Percentiles rank a stretch among this genome's conserved stretches.
Conservation (phyloP, 2,888 invertebrate species). For the Stenotaenia linearis region DNA sequence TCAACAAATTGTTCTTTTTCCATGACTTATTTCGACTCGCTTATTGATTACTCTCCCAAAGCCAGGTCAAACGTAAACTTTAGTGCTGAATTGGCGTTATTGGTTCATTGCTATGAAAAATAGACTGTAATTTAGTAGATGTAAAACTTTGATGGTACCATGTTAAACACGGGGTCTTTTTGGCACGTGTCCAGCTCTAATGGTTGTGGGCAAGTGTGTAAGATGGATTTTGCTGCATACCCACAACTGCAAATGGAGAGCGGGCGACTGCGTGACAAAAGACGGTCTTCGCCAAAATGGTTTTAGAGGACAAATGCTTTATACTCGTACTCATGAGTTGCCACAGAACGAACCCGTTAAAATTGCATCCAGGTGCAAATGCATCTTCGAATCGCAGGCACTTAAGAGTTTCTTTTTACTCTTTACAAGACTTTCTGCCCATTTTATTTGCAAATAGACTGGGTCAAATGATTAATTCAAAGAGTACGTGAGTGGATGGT, state of each 20-base stretch:
- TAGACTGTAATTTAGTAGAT: not conserved
- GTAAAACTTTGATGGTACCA: not conserved
- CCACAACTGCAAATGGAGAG: conserved; percentile 13
- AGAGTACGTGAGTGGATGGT: not conserved
- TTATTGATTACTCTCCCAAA: not conserved
- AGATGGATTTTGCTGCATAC: conserved; percentile 14
- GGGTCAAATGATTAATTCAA: not conserved
- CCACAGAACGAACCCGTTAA: not conserved
- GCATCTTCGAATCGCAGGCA: conserved; percentile 16
- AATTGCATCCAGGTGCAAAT: conserved; percentile 24
- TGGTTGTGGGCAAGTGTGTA: conserved; percentile 20
- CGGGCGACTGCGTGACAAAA: conserved; percentile 5
- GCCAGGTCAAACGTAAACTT: not conserved
- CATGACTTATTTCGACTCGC: too few species aligned
- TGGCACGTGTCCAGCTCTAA: conserved; percentile 8
- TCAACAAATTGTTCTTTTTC: too few species aligned
- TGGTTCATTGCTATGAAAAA: not conserved
- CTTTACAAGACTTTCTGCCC: not conserved
- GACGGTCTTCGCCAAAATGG: conserved; percentile 12
- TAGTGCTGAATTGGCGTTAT: not conserved
- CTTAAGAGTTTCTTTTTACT: not conserved
- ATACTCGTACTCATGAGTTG: not conserved
- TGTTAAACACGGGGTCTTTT: not conserved
- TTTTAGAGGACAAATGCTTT: conserved; percentile 23
- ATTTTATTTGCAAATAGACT: conserved; percentile 2